These are phyloP conservation scores for Microtus montanus DNA, from an alignment of 2,113 vertebrate species.

Conservation along the genomic window DNA sequence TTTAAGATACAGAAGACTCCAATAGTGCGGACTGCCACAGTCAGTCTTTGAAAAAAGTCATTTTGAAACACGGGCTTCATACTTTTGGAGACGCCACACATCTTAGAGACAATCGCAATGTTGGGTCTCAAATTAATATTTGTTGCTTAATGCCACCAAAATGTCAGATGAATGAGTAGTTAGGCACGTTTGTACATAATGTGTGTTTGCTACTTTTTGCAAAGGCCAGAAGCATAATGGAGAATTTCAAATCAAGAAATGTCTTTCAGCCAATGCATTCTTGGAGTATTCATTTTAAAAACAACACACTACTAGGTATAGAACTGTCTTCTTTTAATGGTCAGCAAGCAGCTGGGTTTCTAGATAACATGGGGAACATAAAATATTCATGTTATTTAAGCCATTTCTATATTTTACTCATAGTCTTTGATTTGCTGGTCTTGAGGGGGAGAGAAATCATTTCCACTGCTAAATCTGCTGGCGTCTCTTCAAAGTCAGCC, in stretches of 20 bases:
- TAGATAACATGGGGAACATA: slow-evolving; percentile 60
- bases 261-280: slow-evolving; percentile 51
- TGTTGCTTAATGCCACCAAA: slow-evolving; percentile 66
- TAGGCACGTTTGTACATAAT: slow-evolving; percentile 22
- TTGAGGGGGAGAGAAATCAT: slow-evolving; percentile 39
- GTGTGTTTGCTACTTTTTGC: slow-evolving; percentile 54
- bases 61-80: slow-evolving; percentile 66
- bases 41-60: slow-evolving; percentile 32
- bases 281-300: slow-evolving; percentile 72
- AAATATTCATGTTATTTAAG: slow-evolving; percentile 58
- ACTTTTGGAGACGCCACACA: slow-evolving; percentile 51
- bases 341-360: slow-evolving; percentile 74
- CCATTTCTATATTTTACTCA: slow-evolving; percentile 57
- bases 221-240: slow-evolving; percentile 60
- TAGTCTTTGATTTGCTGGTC: slow-evolving; percentile 46
- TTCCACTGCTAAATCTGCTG: neutral
- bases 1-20: slow-evolving; percentile 58
- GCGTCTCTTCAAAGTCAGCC: neutral
- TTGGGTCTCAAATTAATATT: slow-evolving; percentile 59
- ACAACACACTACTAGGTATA: slow-evolving; percentile 39
- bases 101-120: slow-evolving; percentile 65
- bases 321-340: slow-evolving; percentile 57
- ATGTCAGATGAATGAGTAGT: slow-evolving; percentile 69
- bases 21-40: slow-evolving; percentile 63
- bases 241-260: slow-evolving; percentile 60